Evolutionary conservation across 2,888 invertebrate genomes (phyloP).

Genomic region (Drosophila setosimentum): DNA sequence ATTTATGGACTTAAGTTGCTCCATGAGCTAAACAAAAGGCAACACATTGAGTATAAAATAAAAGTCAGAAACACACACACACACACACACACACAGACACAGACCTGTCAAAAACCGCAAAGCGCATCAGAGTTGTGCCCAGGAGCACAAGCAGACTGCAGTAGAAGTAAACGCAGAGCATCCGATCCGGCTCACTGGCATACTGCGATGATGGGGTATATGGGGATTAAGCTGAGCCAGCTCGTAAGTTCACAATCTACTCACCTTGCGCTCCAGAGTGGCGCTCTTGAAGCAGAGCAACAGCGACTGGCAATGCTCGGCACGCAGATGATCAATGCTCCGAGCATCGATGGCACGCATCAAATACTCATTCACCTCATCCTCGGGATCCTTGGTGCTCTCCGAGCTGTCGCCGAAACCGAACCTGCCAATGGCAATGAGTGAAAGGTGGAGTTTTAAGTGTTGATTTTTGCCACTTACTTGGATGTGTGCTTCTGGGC

Average conservation of each 20-base stretch:
- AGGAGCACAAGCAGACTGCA: constrained; percentile 91
- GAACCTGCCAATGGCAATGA: constrained; percentile 86
- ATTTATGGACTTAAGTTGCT: not conserved
- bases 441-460: not conserved
- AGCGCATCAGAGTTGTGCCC: constrained; percentile 89
- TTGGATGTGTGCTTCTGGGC: constrained; percentile 89
- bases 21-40: constrained; percentile 1
- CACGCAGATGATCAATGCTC: constrained; percentile 94
- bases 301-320: constrained; percentile 95
- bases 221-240: not conserved
- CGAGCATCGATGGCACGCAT: constrained; percentile 98
- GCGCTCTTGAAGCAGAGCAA: constrained; percentile 93
- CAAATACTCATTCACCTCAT: constrained; percentile 98
- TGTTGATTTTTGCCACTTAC: constrained; percentile 84
- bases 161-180: constrained; percentile 94
- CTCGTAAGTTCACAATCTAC: not conserved
- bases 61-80: constrained; percentile 85
- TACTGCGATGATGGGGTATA: constrained; percentile 87
- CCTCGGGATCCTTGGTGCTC: constrained; percentile 91
- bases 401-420: constrained; percentile 90
- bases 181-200: constrained; percentile 92
- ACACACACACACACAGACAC: constrained; percentile 86
- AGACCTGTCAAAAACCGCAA: constrained; percentile 89
- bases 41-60: not conserved
- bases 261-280: constrained; percentile 93